A percentile compares a stretch with the other conserved stretches of the same genome.
These are phyloP conservation scores for Tenthredo amoena DNA, from an alignment of 2,888 invertebrate genomes.

Conservation along the genomic window DNA sequence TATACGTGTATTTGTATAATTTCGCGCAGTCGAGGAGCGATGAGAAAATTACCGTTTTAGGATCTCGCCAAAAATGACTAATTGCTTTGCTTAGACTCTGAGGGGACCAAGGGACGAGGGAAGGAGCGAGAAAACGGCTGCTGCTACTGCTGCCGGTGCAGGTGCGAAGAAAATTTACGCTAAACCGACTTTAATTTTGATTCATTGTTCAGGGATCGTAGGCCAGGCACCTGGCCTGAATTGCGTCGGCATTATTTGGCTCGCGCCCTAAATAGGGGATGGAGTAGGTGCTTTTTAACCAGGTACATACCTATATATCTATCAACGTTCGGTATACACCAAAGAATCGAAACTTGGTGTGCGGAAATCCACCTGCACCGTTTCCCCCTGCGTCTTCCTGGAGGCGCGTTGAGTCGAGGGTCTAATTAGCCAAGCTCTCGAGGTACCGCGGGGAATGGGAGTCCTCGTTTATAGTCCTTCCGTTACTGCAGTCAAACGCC, in stretches of 20 bases:
- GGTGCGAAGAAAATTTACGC: constrained; percentile 64
- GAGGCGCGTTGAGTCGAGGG: constrained; percentile 37
- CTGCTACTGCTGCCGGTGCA: constrained; percentile 2
- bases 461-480: constrained; percentile 47
- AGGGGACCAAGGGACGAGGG: not conserved
- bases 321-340: constrained; percentile 17
- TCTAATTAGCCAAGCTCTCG: constrained; percentile 50
- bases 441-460: not conserved
- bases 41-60: constrained; percentile 67
- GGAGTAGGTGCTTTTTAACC: constrained; percentile 25
- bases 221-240: constrained; percentile 43
- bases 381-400: constrained; percentile 7
- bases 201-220: constrained; percentile 62
- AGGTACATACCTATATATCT: constrained; percentile 18
- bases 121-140: constrained; percentile 10
- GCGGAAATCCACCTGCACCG: constrained; percentile 37
- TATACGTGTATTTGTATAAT: not conserved
- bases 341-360: constrained; percentile 15
- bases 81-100: constrained; percentile 68
- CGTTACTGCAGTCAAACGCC: constrained; percentile 39
- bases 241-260: constrained; percentile 33
- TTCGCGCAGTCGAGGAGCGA: constrained; percentile 29
- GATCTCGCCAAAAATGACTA: constrained; percentile 67
- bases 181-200: constrained; percentile 73
- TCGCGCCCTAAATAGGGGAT: constrained; percentile 18